Evolutionary conservation across 2,797 vertebrate genomes (phyloP).

Genomic region (Scleropages formosus): DNA sequence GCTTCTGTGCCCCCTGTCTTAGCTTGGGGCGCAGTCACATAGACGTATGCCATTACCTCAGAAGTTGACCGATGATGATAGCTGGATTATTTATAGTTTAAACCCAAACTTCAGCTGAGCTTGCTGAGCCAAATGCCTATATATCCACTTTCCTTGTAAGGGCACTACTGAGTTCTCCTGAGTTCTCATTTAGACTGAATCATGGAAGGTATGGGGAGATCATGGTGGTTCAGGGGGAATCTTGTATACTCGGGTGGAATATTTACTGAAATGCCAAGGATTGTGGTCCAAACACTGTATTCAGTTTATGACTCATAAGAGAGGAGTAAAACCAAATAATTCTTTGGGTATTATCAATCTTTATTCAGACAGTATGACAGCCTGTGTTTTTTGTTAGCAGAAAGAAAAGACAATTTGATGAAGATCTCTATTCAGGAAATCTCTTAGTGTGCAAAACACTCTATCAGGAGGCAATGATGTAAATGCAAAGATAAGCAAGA

Average conservation of each 20-base stretch:
- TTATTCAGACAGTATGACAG: constrained; percentile 7
- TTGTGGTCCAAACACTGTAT: neutral
- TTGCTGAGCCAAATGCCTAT: neutral
- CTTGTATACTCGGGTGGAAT: neutral
- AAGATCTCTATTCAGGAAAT: constrained; percentile 13
- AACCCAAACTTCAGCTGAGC: neutral
- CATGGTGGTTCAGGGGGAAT: too few relatives aligned
- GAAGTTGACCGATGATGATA: too few relatives aligned
- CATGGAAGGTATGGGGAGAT: neutral
- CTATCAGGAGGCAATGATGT: constrained; percentile 8
- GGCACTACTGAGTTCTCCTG: neutral
- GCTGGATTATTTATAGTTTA: neutral
- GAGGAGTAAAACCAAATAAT: constrained; percentile 23
- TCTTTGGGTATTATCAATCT: constrained; percentile 30
- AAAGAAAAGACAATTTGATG: constrained; percentile 13
- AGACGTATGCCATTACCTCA: too few relatives aligned
- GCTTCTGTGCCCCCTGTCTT: too few relatives aligned
- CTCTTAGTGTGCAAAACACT: constrained; percentile 28
- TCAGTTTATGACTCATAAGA: neutral
- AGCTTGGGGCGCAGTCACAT: too few relatives aligned
- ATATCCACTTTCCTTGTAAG: neutral
- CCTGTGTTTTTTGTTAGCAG: neutral
- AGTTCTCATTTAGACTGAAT: neutral
- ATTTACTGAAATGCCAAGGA: neutral
- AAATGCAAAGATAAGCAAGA: constrained; percentile 28